Base-by-base conservation (phyloP, 2,797 vertebrate genomes). In the Sciurus vulgaris region DNA sequence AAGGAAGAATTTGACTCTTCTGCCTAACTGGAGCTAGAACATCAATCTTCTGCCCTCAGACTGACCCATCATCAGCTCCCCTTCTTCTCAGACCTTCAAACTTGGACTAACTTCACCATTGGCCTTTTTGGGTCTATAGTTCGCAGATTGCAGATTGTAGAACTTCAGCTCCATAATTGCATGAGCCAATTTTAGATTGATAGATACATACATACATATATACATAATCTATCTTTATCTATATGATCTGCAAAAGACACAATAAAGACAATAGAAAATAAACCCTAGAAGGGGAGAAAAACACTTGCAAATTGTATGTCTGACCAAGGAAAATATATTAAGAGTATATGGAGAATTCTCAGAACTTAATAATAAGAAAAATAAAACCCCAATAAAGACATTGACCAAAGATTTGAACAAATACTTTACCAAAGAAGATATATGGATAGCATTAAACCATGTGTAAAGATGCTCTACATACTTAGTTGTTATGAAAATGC, bases 261-360 rank as follows among this genome's bases (percentile, higher is more conserved):
- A 77, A n/a, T 35, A 63, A 92, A 89, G 28, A 85, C 13, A 88
- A 90, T 81, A 15, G n/a, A 95, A 86, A 95, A 67, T 44, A 94
- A 94, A 61, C 8, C 69, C 82, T 4, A 83, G 5, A 93, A 79
- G 74, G 12, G 30, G 83, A 56, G 41, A 89, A 26, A 83, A 85
- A 30, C 70, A 84, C 70, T 95, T 96, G 20, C 41, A 77, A 83
- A 73, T 56, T 73, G 3, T 63, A 79, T 61, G 49, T 87, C 47
- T 90, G 65, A 70, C 65, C 70, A 93, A 74, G 5, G 7, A 84
- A 61, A 79, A 76, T 93, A 56, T 67, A 76, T 86, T 87, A 86
- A 81, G 8, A 86, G 65, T 54, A 86, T 35, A 56, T 79, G 70
- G 92, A 93, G 18, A 61, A 86, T 74, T 89, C 28, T 88, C 22